Evolutionary conservation across 2,888 invertebrate species (phyloP).

Genomic region (Netelia melanura): DNA sequence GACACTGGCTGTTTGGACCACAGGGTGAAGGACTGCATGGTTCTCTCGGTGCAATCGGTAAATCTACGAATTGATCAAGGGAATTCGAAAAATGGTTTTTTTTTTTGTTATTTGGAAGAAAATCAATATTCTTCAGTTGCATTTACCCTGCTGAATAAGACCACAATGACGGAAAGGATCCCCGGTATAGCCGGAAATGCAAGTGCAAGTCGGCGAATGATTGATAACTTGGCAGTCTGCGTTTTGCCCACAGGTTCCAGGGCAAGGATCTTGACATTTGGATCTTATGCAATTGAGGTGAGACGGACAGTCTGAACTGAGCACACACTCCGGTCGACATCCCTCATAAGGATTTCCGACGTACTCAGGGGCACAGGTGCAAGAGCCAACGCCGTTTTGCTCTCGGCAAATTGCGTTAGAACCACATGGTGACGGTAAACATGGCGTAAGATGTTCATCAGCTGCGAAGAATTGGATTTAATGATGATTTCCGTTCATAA

Average conservation of each 20-base stretch:
- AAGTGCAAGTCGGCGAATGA: conserved; percentile 91
- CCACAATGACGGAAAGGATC: conserved; percentile 89
- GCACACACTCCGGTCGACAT: conserved; percentile 89
- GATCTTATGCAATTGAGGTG: conserved; percentile 91
- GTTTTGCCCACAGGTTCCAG: conserved; percentile 90
- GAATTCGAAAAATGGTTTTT: background rate
- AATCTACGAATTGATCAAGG: conserved; percentile 18
- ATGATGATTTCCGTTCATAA: background rate
- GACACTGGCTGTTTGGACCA: conserved; percentile 86
- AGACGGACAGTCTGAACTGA: conserved; percentile 91
- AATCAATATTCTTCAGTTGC: conserved; percentile 64
- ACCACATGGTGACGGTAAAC: conserved; percentile 87
- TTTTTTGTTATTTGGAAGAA: background rate
- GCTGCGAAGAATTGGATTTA: conserved; percentile 62
- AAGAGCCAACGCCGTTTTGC: conserved; percentile 85
- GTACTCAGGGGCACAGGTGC: conserved; percentile 87
- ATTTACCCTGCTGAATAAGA: conserved; percentile 65
- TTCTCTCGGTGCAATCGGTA: conserved; percentile 44
- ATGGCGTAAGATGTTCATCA: conserved; percentile 78
- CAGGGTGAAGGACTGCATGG: conserved; percentile 81
- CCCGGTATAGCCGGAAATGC: conserved; percentile 89
- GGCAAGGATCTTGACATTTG: conserved; percentile 92
- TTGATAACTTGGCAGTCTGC: conserved; percentile 89
- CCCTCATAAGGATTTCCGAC: conserved; percentile 86
- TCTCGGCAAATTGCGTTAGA: conserved; percentile 86